These are phyloP conservation scores for Calameuta idolon DNA, from an alignment of 2,888 invertebrate species.

Conservation along the genomic window DNA sequence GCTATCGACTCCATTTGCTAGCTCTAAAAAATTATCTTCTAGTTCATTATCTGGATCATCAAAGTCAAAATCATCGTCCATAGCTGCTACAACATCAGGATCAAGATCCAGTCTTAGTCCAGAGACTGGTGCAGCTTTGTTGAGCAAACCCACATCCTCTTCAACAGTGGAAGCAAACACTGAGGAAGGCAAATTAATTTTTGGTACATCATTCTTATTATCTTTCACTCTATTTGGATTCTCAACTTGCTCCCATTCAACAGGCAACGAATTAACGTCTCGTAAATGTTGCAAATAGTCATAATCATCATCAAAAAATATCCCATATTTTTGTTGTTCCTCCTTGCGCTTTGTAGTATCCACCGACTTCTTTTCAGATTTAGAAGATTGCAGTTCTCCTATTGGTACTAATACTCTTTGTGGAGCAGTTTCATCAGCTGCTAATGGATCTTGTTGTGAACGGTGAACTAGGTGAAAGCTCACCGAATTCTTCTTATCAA, in stretches of 20 bases:
- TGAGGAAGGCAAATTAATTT: constrained; percentile 81
- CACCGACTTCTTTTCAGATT: constrained; percentile 34
- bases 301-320: constrained; percentile 95
- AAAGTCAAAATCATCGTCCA: constrained; percentile 93
- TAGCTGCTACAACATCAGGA: constrained; percentile 91
- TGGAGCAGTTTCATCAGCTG: constrained; percentile 89
- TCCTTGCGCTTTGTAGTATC: constrained; percentile 72
- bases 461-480: constrained; percentile 94
- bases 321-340: constrained; percentile 87
- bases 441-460: constrained; percentile 92
- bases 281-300: constrained; percentile 93
- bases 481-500: constrained; percentile 91
- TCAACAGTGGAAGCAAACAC: constrained; percentile 90
- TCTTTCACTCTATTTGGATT: constrained; percentile 43
- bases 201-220: constrained; percentile 46
- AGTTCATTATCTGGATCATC: constrained; percentile 85
- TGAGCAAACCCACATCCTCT: constrained; percentile 85
- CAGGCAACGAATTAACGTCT: constrained; percentile 71
- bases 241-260: constrained; percentile 70
- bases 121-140: constrained; percentile 81
- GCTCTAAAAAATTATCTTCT: constrained; percentile 91
- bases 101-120: constrained; percentile 82
- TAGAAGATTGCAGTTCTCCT: constrained; percentile 39
- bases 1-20: constrained; percentile 77
- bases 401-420: constrained; percentile 85